phyloP scores from a whole-genome alignment of 2,888 invertebrate genomes.

The Keiferia lycopersicella region DNA sequence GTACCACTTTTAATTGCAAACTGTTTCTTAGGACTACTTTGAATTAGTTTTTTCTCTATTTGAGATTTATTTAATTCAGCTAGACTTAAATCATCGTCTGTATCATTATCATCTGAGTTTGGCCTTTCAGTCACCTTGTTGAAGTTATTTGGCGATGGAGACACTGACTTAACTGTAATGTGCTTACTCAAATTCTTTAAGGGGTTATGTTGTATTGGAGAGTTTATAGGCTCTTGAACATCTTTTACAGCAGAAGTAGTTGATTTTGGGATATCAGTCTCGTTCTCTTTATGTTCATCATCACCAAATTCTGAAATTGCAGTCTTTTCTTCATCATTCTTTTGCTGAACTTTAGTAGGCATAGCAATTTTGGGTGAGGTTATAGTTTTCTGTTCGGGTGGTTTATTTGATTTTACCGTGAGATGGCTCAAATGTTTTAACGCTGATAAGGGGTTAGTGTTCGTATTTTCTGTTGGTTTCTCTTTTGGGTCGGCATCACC shows the following conservation, averaged over 20 bases:
- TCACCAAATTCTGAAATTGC: slow-evolving; percentile 1
- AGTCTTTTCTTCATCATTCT: slow-evolving; percentile 18
- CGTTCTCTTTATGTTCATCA: not conserved
- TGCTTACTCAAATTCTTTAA: slow-evolving; percentile 29
- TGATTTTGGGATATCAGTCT: not conserved
- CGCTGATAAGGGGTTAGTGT: slow-evolving; percentile 43
- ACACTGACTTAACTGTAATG: slow-evolving; percentile 45
- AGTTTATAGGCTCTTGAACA: not conserved
- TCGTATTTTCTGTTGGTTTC: slow-evolving; percentile 2
- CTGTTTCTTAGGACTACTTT: not conserved
- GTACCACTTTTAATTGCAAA: slow-evolving; percentile 27
- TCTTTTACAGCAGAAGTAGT: not conserved
- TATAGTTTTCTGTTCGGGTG: slow-evolving; percentile 34
- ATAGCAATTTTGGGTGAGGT: slow-evolving; percentile 32
- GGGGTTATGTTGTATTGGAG: slow-evolving; percentile 21
- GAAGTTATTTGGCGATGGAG: slow-evolving; percentile 35
- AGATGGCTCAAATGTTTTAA: slow-evolving; percentile 61
- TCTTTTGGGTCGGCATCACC: not conserved
- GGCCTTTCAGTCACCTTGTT: slow-evolving; percentile 21
- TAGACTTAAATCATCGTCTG: slow-evolving; percentile 33
- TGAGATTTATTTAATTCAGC: slow-evolving; percentile 29
- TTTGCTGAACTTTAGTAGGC: not conserved
- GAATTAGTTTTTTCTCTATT: not conserved
- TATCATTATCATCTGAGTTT: slow-evolving; percentile 34
- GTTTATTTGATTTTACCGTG: slow-evolving; percentile 56